Base-by-base conservation (phyloP, 2,113 vertebrate genomes). In the Chrysemys picta region DNA sequence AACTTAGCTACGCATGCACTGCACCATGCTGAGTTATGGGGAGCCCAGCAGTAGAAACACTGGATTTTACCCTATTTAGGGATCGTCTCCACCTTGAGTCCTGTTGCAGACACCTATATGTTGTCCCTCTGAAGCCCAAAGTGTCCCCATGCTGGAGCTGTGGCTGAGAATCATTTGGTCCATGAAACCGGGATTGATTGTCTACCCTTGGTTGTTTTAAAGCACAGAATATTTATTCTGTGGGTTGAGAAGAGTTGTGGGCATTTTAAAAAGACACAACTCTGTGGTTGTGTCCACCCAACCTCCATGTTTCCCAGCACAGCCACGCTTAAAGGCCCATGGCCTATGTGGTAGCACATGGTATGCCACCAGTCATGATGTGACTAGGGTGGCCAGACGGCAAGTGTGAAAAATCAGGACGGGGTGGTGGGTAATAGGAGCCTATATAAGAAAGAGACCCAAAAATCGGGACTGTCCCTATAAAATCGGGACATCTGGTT, bases 1-100 rank as follows among this genome's bases (percentile, higher is more conserved):
- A 78, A 19, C 19, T 57, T 45, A 27, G 5, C 35, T 22, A 2
- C 5, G 38, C 8, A 24, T 82, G 50, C 25, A 50, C 42, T 5
- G 76, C 1, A 6, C 13, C 4, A 1, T 35, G 21, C 8, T 4
- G 45, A 6, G 2, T 13, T 3, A 47, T 11, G 42, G 45, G 4
- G 9, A 59, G 45, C 56, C 69, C 53, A 59, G 11, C 47, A 50
- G 42, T 47, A 59, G 53, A 50, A 17, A 62, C 38, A 7, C 38
- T 17, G 29, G 25, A 83, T 22, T 54, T 76, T 13, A 13, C 35
- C 27, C 29, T 21, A 27, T 3, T n/a, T 31, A 13, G 5, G 7
- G 35, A 38, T 14, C 3, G 2, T 42, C 19, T 83, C 25, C 4
- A 13, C 79, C 53, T 89, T 45, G 54, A 22, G 29, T 24, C 25